phyloP scores from a whole-genome alignment of 2,888 invertebrate species.

The Bugula neritina region DNA sequence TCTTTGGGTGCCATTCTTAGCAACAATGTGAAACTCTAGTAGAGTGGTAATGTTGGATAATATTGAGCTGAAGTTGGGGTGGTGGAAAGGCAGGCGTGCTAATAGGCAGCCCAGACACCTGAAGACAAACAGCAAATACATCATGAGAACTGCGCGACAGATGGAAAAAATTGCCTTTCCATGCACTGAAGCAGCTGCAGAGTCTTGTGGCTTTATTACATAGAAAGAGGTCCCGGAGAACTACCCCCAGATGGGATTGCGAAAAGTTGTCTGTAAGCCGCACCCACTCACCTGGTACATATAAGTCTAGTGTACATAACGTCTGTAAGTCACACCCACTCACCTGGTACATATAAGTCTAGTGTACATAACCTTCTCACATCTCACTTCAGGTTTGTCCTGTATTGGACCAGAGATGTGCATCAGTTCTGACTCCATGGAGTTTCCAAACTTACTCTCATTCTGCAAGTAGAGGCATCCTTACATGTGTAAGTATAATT shows the following conservation, averaged over 20 bases:
- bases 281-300: conserved; percentile 10
- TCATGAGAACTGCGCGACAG: too few species aligned
- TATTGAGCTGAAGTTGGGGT: not conserved
- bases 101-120: conserved; percentile 16
- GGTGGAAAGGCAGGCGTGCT: conserved; percentile 6
- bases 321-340: too few species aligned
- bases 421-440: not conserved
- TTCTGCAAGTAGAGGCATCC: too few species aligned
- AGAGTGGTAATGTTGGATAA: not conserved
- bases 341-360: conserved; percentile 10
- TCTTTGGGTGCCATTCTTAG: not conserved
- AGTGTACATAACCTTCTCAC: conserved; percentile 23
- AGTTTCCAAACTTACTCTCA: not conserved
- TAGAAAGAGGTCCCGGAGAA: too few species aligned
- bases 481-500: too few species aligned
- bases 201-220: too few species aligned
- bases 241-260: too few species aligned
- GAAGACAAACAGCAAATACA: too few species aligned
- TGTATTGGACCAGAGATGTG: not conserved
- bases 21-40: not conserved
- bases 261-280: too few species aligned
- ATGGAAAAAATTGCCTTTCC: too few species aligned
- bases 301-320: conserved; percentile 16
- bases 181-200: too few species aligned
- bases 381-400: conserved; percentile 21